Percentiles rank a stretch among this genome's conserved stretches.
Conservation (phyloP, 2,888 invertebrate genomes). For the Griposia aprilina region DNA sequence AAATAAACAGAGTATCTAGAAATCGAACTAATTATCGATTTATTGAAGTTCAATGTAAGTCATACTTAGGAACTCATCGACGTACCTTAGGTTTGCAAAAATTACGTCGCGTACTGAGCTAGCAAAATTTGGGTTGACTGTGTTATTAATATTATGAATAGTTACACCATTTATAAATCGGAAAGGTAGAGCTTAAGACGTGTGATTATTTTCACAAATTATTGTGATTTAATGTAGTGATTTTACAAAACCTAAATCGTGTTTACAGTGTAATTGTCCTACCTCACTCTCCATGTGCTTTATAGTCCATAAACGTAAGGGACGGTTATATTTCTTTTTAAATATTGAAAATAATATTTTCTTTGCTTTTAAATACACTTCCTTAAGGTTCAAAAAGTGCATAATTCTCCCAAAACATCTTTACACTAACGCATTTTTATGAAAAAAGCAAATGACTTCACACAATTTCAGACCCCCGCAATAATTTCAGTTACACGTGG, state of each 20-base stretch:
- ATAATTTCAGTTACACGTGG: conserved; percentile 9
- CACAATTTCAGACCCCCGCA: too few species aligned
- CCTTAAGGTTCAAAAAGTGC: too few species aligned
- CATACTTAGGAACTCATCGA: background rate
- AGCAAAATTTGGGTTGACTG: background rate
- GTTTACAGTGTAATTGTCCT: too few species aligned
- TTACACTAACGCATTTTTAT: background rate
- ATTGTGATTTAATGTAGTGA: background rate
- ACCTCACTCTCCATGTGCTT: background rate
- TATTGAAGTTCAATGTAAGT: background rate
- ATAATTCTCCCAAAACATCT: background rate
- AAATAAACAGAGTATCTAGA: background rate
- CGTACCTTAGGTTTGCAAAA: conserved; percentile 13
- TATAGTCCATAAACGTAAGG: background rate
- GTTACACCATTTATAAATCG: conserved; percentile 25
- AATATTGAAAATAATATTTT: too few species aligned
- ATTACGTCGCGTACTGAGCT: background rate
- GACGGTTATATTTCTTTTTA: too few species aligned
- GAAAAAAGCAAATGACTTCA: background rate
- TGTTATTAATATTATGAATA: conserved; percentile 10
- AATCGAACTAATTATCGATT: background rate
- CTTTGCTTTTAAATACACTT: background rate
- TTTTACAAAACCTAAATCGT: background rate
- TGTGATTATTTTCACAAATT: background rate
- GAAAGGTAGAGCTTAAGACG: background rate